These are phyloP conservation scores for Scalopus aquaticus DNA, from an alignment of 2,113 vertebrate genomes.

Conservation along the genomic window DNA sequence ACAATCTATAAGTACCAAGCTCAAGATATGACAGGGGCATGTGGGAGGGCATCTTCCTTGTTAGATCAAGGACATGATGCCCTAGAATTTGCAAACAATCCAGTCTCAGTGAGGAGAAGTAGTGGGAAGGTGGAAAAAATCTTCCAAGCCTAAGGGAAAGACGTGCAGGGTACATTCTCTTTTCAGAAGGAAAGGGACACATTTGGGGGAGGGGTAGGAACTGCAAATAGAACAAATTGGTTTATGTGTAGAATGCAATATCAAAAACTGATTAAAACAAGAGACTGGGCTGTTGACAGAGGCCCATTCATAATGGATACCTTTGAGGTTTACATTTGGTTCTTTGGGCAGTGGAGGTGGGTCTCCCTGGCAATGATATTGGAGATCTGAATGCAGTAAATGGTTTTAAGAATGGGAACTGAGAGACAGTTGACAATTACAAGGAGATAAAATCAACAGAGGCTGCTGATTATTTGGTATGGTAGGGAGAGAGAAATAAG, in stretches of 20 bases:
- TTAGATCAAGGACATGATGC: background rate
- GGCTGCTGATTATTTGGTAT: background rate
- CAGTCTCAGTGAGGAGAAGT: background rate
- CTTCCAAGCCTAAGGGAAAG: background rate
- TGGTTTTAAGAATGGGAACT: background rate
- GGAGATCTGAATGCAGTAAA: background rate
- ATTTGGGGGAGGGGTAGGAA: background rate
- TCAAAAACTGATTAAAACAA: background rate
- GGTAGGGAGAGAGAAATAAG: background rate
- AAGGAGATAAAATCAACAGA: background rate
- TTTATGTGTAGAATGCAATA: background rate
- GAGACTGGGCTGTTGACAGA: background rate
- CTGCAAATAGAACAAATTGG: background rate
- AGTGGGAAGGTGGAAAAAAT: background rate
- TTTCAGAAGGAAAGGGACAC: background rate
- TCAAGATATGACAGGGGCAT: background rate
- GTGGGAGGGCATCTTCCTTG: background rate
- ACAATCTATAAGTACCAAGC: background rate
- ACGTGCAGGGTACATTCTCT: background rate
- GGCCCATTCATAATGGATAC: background rate
- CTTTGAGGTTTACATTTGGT: background rate
- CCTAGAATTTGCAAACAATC: background rate
- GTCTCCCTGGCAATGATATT: background rate
- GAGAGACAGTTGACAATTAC: background rate
- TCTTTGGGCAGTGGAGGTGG: background rate